Evolutionary conservation across 2,113 vertebrate species (phyloP).

Genomic region (Cyanoramphus novaezelandiae): DNA sequence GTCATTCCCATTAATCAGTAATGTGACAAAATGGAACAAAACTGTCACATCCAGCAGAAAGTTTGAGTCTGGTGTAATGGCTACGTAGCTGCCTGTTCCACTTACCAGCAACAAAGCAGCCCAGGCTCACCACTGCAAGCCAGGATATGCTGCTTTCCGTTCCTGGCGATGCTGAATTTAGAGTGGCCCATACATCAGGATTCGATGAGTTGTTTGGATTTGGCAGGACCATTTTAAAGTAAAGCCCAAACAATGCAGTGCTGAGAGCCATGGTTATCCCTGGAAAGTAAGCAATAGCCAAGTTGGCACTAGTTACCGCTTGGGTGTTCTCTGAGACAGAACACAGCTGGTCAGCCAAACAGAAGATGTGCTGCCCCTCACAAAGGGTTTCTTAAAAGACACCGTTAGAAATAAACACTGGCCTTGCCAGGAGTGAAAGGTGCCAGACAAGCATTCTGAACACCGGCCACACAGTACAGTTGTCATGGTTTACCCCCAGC

Average conservation of each 20-base stretch:
- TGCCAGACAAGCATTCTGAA: not conserved
- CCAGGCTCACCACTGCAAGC: conserved; percentile 87
- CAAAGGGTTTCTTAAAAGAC: not conserved
- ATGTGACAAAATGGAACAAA: not conserved
- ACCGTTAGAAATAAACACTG: not conserved
- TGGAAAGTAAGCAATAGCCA: conserved; percentile 29
- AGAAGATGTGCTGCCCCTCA: not conserved
- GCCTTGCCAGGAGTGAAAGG: not conserved
- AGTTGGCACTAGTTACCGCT: not conserved
- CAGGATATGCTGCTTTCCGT: conserved; percentile 74
- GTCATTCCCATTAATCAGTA: not conserved
- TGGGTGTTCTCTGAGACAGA: not conserved
- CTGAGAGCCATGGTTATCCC: conserved; percentile 87
- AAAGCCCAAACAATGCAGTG: conserved; percentile 82
- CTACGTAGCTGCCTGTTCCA: not conserved
- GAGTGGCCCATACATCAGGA: not conserved
- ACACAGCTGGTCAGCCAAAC: not conserved
- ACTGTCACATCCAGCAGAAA: not conserved
- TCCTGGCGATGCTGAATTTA: not conserved
- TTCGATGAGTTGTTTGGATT: conserved; percentile 60
- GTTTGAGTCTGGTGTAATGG: not conserved
- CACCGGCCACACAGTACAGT: not conserved
- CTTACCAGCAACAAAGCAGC: conserved; percentile 87
- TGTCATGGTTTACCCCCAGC: not conserved
- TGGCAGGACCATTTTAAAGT: conserved; percentile 80